These are phyloP conservation scores for Pseudochirops cupreus DNA, from an alignment of 2,797 vertebrate genomes.

Conservation along the genomic window DNA sequence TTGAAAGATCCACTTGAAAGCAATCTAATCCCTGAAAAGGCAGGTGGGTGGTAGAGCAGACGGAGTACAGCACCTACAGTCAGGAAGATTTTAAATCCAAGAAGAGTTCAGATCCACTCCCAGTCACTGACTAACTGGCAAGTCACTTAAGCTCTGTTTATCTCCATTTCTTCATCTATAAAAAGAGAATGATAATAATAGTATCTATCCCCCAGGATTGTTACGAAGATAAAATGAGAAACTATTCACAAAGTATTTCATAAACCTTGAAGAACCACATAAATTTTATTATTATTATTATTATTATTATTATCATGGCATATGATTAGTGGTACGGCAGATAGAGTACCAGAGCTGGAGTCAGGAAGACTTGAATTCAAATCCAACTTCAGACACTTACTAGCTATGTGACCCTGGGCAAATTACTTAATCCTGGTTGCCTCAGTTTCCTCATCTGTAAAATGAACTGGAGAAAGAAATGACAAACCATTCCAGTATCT, in stretches of 20 bases:
- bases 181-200: neutral
- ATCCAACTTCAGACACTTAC: neutral
- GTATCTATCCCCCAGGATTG: neutral
- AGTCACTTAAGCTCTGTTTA: neutral
- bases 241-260: neutral
- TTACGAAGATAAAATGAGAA: neutral
- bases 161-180: neutral
- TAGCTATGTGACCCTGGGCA: neutral
- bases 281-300: neutral
- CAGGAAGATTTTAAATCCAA: neutral
- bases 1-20: neutral
- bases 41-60: neutral
- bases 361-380: neutral
- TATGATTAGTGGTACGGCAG: no score
- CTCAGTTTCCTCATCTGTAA: neutral
- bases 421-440: neutral
- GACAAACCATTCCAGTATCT: neutral
- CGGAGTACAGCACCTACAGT: neutral
- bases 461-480: neutral
- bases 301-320: neutral
- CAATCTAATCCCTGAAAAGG: neutral
- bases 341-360: no score
- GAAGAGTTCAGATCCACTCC: neutral
- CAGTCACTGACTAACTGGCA: neutral
- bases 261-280: neutral